These are phyloP conservation scores for Incurvaria masculella DNA, from an alignment of 2,888 invertebrate species.

Conservation along the genomic window DNA sequence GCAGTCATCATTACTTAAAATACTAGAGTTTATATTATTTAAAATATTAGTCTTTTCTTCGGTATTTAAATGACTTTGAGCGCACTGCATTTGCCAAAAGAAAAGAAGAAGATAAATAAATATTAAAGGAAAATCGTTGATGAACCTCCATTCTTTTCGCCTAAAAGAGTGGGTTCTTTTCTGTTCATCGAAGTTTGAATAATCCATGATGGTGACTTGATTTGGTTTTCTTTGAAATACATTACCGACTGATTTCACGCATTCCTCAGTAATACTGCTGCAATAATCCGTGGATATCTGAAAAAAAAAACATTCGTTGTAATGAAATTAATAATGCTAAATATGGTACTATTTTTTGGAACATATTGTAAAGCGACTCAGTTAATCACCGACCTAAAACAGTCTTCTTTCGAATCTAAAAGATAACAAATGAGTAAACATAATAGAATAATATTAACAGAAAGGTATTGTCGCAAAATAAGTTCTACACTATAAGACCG, in stretches of 20 bases:
- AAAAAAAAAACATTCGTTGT: background rate
- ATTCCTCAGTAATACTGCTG: too few relatives aligned
- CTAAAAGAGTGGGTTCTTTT: background rate
- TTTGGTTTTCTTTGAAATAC: background rate
- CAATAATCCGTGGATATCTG: background rate
- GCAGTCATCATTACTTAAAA: slow-evolving; percentile 40
- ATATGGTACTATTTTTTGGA: too few relatives aligned
- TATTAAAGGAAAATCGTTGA: background rate
- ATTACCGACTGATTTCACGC: background rate
- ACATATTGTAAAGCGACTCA: too few relatives aligned
- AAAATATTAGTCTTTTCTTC: background rate
- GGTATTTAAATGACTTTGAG: background rate
- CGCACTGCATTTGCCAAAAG: background rate
- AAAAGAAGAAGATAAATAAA: background rate
- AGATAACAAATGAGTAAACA: too few relatives aligned
- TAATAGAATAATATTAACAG: too few relatives aligned
- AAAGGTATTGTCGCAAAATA: too few relatives aligned
- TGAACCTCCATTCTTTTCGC: background rate
- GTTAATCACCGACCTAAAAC: too few relatives aligned
- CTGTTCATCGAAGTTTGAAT: background rate
- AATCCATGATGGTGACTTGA: background rate
- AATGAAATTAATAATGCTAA: too few relatives aligned
- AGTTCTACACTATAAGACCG: too few relatives aligned
- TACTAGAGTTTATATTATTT: slow-evolving; percentile 19
- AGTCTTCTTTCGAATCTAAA: too few relatives aligned